Evolutionary conservation across 2,797 vertebrate species (phyloP).

Genomic region (Amblyopsis hoosieri): DNA sequence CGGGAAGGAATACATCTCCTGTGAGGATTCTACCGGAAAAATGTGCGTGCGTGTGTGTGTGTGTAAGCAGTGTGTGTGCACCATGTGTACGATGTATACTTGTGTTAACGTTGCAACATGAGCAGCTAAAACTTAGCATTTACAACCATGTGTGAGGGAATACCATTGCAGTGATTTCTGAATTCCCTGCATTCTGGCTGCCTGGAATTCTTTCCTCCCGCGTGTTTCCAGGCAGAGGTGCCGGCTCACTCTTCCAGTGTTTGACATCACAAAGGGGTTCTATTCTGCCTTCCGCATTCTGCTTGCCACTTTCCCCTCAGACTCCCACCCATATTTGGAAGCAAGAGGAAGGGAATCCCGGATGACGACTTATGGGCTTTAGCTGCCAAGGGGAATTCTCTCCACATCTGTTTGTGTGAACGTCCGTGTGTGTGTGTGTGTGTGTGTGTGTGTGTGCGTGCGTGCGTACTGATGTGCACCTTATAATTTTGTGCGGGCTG

Average conservation of each 20-base stretch:
- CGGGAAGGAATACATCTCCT: slow-evolving; percentile 64
- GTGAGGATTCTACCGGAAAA: slow-evolving; percentile 45
- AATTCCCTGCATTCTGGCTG: slow-evolving; percentile 70
- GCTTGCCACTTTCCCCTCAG: slow-evolving; percentile 59
- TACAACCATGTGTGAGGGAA: slow-evolving; percentile 54
- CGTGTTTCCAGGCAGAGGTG: slow-evolving; percentile 66
- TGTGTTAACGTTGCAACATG: neutral
- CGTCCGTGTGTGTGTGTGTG: slow-evolving; percentile 16
- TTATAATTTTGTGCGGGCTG: slow-evolving; percentile 26
- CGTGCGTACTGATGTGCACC: slow-evolving; percentile 17
- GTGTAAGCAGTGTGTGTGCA: neutral
- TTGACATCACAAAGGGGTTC: slow-evolving; percentile 76
- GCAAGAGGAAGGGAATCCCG: slow-evolving; percentile 82
- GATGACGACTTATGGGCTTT: slow-evolving; percentile 76
- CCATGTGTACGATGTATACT: neutral
- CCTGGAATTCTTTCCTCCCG: slow-evolving; percentile 40
- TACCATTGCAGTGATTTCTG: slow-evolving; percentile 52
- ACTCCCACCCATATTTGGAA: slow-evolving; percentile 82
- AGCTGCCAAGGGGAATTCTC: slow-evolving; percentile 74
- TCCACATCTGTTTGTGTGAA: slow-evolving; percentile 70
- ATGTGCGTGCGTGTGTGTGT: slow-evolving; percentile 11
- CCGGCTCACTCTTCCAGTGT: slow-evolving; percentile 55
- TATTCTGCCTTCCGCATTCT: slow-evolving; percentile 67
- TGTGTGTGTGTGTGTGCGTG: slow-evolving; percentile 27
- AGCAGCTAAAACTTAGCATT: slow-evolving; percentile 35